Conservation (phyloP, 37 sponge, comb jelly and placozoan genomes). For the Bolinopsis microptera region DNA sequence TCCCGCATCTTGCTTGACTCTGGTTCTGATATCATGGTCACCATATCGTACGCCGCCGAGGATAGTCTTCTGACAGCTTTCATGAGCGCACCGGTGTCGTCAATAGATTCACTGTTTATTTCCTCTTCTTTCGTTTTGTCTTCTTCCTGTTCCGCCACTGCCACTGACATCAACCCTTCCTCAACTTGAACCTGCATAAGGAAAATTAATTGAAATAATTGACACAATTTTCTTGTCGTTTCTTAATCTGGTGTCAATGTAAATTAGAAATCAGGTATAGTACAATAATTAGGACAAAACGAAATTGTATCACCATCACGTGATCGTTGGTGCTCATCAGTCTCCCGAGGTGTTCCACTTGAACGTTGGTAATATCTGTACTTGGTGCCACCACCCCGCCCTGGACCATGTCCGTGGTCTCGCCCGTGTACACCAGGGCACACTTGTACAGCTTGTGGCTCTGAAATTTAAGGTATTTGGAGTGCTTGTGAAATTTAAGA, state of each 20-base stretch:
- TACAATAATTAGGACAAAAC: no score
- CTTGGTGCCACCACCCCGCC: slow-evolving; percentile 5
- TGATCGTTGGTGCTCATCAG: no score
- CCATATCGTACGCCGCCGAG: background rate
- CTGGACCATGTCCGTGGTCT: background rate
- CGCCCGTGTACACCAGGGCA: slow-evolving; percentile 22
- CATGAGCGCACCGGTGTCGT: background rate
- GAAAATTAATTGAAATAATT: background rate
- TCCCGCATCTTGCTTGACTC: background rate
- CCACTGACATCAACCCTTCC: background rate
- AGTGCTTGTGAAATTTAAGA: background rate
- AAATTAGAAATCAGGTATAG: no score
- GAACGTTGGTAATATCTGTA: background rate
- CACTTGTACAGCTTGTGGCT: slow-evolving; percentile 36
- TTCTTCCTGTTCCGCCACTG: background rate
- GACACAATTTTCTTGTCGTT: no score
- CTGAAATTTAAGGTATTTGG: background rate
- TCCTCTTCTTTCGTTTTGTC: background rate
- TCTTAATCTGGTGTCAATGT: no score
- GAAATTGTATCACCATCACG: no score
- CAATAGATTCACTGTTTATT: background rate
- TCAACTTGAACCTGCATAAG: background rate
- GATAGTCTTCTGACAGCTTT: background rate
- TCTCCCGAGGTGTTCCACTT: slow-evolving; percentile 4
- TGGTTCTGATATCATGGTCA: background rate